Percentiles rank a stretch among this genome's conserved stretches.
Evolutionary conservation across 1,140 invertebrate species (phyloP).

Genomic region (Spodoptera frugiperda): DNA sequence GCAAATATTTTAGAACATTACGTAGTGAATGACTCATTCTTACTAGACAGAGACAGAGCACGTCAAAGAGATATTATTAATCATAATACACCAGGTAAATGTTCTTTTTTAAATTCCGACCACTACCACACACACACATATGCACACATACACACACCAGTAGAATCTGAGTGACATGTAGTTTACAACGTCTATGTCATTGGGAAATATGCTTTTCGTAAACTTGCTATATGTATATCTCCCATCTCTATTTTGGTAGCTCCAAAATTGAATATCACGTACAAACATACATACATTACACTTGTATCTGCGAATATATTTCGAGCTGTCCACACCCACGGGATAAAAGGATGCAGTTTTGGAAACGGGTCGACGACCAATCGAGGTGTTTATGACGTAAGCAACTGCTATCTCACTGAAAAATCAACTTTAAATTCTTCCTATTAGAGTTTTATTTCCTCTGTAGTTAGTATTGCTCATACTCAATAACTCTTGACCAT

Average conservation of each 20-base stretch:
- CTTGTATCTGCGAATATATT: slow-evolving; percentile 19
- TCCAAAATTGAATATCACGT: background rate
- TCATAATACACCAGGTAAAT: slow-evolving; percentile 14
- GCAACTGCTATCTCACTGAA: background rate
- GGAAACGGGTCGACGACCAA: slow-evolving; percentile 41
- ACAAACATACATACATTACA: slow-evolving; percentile 10
- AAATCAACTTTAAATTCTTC: background rate
- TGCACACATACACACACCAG: too few species aligned
- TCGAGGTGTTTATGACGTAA: slow-evolving; percentile 40
- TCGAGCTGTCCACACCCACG: slow-evolving; percentile 27
- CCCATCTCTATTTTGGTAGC: slow-evolving; percentile 3
- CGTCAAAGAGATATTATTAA: slow-evolving; percentile 20
- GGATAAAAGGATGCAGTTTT: slow-evolving; percentile 39
- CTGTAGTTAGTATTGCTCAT: slow-evolving; percentile 18
- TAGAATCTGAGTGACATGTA: background rate
- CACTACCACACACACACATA: too few species aligned
- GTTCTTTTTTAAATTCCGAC: slow-evolving; percentile 14
- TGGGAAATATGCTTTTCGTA: background rate
- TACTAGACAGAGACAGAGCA: background rate
- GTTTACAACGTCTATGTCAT: slow-evolving; percentile 16
- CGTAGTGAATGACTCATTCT: slow-evolving; percentile 14
- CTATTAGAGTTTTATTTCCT: slow-evolving; percentile 6
- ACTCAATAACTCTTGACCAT: background rate
- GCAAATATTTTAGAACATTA: slow-evolving; percentile 21
- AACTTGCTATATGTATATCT: background rate